Evolutionary conservation across 2,888 invertebrate genomes (phyloP), one percentile per base, ranked within the genome.

Genomic region (Ochropleura plecta): DNA sequence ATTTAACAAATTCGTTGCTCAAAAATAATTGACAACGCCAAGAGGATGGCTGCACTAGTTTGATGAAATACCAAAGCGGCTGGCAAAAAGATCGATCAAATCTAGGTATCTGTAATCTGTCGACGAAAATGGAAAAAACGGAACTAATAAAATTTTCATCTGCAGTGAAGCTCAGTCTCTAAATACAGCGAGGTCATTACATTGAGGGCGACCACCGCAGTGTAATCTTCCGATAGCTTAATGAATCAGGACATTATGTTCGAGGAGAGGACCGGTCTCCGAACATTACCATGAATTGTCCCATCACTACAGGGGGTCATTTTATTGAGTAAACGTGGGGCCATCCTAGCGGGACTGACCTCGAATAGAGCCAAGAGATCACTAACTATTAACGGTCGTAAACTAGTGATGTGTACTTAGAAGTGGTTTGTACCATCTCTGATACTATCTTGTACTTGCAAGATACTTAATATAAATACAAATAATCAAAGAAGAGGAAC

Each of bases 241-340:
- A 94, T 94, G 93, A 93, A 93, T 92, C 92, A 93, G 91, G 91
- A 92, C 91, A 90, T 91, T 91, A 91, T 83, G 87, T 76, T 76
- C 63, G 75, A 73, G 69, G 82, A 76, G 63, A 85, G 79, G 88
- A 91, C 91, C 91, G 91, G 91, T 91, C 83, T 78, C 85, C 79
- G 85, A 82, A 86, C 85, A 87, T 91, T 89, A 90, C 91, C 89
- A 91, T 91, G 88, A 89, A 90, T 87, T 89, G 86, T 84, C 88
- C 88, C 90, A 89, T 90, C 93, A 86, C 93, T 88, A 91, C 92
- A 92, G 93, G 93, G 89, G 93, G 94, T 89, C 89, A 89, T 91
- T 91, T 93, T 93, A 94, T 93, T 91, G 90, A 89, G 88, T 86
- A 86, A 90, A 87, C 89, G 86, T 88, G 87, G 87, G 83, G 86